Evolutionary conservation across 2,113 vertebrate species (phyloP).

Genomic region (Rissa tridactyla): DNA sequence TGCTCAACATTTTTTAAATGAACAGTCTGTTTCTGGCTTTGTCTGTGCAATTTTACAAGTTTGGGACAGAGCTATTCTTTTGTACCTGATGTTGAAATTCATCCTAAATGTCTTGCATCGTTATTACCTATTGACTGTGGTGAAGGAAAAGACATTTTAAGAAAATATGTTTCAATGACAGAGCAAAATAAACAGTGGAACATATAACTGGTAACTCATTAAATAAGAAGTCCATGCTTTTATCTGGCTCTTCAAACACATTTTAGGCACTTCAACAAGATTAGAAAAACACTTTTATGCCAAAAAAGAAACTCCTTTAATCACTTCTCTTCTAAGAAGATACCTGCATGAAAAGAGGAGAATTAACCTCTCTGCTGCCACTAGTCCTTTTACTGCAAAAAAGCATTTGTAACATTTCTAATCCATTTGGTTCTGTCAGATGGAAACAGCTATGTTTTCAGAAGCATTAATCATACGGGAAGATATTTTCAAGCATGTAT

Average conservation of each 20-base stretch:
- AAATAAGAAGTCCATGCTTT: conserved; percentile 53
- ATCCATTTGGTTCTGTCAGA: conserved; percentile 22
- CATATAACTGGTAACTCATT: conserved; percentile 46
- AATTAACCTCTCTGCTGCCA: conserved; percentile 56
- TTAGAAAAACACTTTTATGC: conserved; percentile 62
- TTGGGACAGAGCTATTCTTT: background rate
- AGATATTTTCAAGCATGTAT: background rate
- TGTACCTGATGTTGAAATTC: background rate
- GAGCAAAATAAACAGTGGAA: conserved; percentile 54
- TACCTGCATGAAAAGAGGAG: conserved; percentile 48
- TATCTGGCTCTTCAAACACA: conserved; percentile 64
- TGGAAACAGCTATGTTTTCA: conserved; percentile 34
- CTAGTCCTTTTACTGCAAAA: background rate
- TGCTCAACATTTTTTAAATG: background rate
- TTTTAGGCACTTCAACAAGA: conserved; percentile 67
- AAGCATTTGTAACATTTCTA: conserved; percentile 28
- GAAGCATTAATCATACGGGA: conserved; percentile 12
- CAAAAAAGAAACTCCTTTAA: conserved; percentile 60
- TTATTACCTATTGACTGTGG: background rate
- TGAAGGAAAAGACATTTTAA: conserved; percentile 8
- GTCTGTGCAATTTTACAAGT: background rate
- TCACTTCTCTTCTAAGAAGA: conserved; percentile 56
- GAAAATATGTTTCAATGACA: conserved; percentile 30
- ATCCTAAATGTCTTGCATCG: background rate
- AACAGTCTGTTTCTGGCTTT: background rate